Conservation (phyloP, 2,113 vertebrate genomes). For the Orientallactaga bullata region DNA sequence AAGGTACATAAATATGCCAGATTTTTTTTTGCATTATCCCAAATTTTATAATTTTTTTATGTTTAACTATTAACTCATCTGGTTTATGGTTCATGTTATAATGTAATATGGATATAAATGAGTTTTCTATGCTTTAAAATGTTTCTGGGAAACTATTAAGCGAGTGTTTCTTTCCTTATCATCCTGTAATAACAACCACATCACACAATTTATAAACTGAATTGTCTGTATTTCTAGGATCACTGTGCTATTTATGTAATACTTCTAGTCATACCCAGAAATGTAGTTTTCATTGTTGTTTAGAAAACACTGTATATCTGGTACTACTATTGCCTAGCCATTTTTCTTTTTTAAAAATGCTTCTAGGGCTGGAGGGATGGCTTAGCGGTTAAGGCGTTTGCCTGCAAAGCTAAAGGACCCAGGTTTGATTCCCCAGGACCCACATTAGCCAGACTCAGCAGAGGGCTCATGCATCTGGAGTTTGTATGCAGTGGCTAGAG, state of each 20-base stretch:
- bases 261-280: background rate
- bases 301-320: slow-evolving; percentile 9
- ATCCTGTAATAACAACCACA: background rate
- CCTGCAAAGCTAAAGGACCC: too few relatives aligned
- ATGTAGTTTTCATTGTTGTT: background rate
- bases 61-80: background rate
- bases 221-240: background rate
- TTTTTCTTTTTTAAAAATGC: too few relatives aligned
- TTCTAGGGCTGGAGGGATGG: too few relatives aligned
- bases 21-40: background rate
- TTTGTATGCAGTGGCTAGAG: too few relatives aligned
- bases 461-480: too few relatives aligned
- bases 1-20: background rate
- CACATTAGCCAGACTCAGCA: too few relatives aligned
- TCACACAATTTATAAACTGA: slow-evolving; percentile 33
- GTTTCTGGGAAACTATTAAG: slow-evolving; percentile 1
- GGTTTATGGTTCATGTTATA: background rate
- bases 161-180: background rate
- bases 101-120: background rate
- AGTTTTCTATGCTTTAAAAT: background rate
- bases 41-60: slow-evolving; percentile 11
- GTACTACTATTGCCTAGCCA: background rate
- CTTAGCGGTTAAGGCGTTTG: too few relatives aligned
- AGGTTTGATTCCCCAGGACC: too few relatives aligned
- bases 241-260: background rate